Percentiles rank a stretch among this genome's conserved stretches.
Evolutionary conservation across 2,113 vertebrate species (phyloP).

Genomic region (Tyto alba): DNA sequence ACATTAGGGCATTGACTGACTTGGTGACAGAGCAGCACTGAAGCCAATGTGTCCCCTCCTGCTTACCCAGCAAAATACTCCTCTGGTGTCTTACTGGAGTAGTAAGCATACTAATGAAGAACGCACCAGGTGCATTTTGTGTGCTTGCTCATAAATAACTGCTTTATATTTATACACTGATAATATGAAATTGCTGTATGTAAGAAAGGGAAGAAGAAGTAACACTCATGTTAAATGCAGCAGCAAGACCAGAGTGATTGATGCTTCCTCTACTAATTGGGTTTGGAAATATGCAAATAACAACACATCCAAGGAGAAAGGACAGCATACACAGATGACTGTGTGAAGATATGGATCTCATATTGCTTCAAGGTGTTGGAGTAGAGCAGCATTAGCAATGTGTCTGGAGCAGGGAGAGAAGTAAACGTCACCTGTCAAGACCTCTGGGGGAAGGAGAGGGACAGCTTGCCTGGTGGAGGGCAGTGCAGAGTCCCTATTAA

Average conservation of each 20-base stretch:
- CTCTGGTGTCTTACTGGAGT: neutral
- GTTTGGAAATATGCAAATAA: neutral
- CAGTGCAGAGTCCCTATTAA: neutral
- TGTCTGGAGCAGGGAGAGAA: neutral
- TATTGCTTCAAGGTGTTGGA: neutral
- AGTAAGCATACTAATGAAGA: neutral
- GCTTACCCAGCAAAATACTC: neutral
- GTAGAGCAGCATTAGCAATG: neutral
- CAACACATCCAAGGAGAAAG: neutral
- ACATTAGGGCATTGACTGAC: neutral
- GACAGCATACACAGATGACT: neutral
- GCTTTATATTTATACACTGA: neutral
- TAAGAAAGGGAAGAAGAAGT: neutral
- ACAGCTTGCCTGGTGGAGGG: neutral
- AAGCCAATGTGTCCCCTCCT: accelerated
- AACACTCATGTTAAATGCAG: neutral
- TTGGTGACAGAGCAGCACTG: neutral
- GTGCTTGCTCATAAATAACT: neutral
- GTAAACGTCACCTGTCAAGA: neutral
- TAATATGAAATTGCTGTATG: neutral
- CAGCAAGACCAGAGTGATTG: neutral
- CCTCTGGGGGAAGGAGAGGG: neutral
- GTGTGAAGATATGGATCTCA: neutral
- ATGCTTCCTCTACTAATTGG: neutral
- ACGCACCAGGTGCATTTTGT: neutral